A percentile compares a stretch with the other conserved stretches of the same genome.
Conservation (phyloP, 2,888 invertebrate genomes). For the Thera obeliscata region DNA sequence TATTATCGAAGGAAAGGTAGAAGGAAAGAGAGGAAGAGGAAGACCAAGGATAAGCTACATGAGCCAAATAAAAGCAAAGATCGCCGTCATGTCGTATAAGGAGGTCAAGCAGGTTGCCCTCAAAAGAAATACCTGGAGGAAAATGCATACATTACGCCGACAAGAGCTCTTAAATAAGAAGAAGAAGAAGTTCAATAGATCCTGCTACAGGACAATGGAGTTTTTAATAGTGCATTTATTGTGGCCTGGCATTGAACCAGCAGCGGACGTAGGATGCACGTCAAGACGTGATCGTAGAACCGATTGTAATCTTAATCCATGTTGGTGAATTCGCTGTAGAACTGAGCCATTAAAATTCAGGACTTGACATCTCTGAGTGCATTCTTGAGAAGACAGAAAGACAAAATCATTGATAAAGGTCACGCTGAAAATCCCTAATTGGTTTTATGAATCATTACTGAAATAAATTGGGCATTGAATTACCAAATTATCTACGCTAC, state of each 20-base stretch:
- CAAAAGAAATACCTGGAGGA: too few species aligned
- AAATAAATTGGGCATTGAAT: not conserved
- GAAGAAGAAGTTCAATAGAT: not conserved
- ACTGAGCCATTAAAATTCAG: too few species aligned
- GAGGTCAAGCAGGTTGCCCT: too few species aligned
- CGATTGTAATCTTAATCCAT: constrained; percentile 37
- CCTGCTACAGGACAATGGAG: constrained; percentile 6
- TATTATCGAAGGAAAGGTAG: too few species aligned
- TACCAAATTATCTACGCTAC: not conserved
- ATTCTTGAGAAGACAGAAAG: not conserved
- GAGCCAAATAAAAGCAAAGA: too few species aligned
- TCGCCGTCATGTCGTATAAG: too few species aligned
- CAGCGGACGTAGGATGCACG: constrained; percentile 19
- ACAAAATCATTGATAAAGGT: not conserved
- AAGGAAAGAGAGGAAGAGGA: too few species aligned
- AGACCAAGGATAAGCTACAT: too few species aligned
- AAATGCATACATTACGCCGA: too few species aligned
- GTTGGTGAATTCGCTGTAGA: constrained; percentile 14
- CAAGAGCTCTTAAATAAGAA: too few species aligned
- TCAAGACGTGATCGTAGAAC: constrained; percentile 29
- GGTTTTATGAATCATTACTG: not conserved
- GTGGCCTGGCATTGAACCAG: constrained; percentile 3
- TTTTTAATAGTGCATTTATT: constrained; percentile 8
- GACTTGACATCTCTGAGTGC: too few species aligned
- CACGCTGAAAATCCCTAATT: not conserved